Base-by-base conservation (phyloP, 2,888 invertebrate genomes). In the Trissoscelio sp. region DNA sequence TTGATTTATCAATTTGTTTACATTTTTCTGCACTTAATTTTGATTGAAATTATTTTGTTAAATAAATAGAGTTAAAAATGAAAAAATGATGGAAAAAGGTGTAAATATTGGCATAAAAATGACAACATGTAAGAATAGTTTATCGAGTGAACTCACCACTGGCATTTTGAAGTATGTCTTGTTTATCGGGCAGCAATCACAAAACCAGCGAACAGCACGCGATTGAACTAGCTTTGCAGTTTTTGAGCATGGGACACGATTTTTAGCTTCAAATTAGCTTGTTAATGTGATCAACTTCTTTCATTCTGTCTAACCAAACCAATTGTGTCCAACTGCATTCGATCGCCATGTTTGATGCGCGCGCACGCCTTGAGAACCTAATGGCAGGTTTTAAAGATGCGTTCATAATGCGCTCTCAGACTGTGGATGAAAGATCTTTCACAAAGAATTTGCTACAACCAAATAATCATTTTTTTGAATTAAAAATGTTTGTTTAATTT, bases 81-180 rank as follows among this genome's bases (percentile, higher is more conserved):
- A n/a, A n/a, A n/a, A n/a, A n/a, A n/a, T n/a, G n/a, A n/a, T n/a
- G n/a, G n/a, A n/a, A n/a, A n/a, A n/a, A n/a, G 39, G 12, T 11
- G 3, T 53, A 28, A 24, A 18, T 60, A 4, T 18, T 24, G n/a
- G 42, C 39, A 12, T 11, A 57, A 42, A 60, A 60, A n/a, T 51
- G 39, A 39, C 12, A 72, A 67, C 4, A 37, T 28, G 57, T 42
- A 66, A 1, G 22, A 57, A 53, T 20, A 58, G 11, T 46, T 77
- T 34, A 53, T 58, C n/a, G 14, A 51, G n/a, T 22, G 7, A 64
- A 78, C 82, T 81, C 20, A 84, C 84, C 79, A 82, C 64, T 66
- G 84, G 83, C 83, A 84, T 84, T 83, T 83, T 84, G 81, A 77
- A 79, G 78, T 74, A 77, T 79, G 81, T 84, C 39, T 79, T 58